Conservation (phyloP, 2,797 vertebrate genomes). For the Lithobates sylvaticus region DNA sequence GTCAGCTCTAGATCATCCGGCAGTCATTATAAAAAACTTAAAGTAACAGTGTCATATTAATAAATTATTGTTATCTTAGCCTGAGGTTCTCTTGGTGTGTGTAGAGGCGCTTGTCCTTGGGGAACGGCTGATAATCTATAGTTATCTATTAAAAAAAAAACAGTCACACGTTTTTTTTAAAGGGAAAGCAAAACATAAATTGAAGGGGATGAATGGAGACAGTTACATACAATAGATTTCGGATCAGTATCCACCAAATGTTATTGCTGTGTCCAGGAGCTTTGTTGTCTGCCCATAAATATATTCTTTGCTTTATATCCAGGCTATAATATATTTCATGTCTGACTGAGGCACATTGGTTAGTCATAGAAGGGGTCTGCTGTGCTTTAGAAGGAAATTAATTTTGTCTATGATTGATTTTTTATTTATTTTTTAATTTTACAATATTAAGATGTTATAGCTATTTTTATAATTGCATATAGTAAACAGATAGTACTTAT, state of each 20-base stretch:
- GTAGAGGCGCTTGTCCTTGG: conserved; percentile 31
- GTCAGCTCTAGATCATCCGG: conserved; percentile 48
- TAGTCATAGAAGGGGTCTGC: neutral
- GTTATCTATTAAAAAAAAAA: neutral
- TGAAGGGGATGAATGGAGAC: neutral
- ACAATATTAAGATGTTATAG: too few species aligned
- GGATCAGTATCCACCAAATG: neutral
- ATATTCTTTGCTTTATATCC: neutral
- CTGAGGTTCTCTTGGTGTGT: neutral
- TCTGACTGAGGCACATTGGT: neutral
- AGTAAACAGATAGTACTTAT: too few species aligned
- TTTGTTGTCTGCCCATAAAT: neutral
- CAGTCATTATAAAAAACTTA: conserved; percentile 36
- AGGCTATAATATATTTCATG: neutral
- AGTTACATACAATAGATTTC: conserved; percentile 1
- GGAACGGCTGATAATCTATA: conserved; percentile 12
- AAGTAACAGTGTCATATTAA: conserved; percentile 51
- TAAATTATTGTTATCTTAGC: conserved; percentile 44
- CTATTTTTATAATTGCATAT: too few species aligned
- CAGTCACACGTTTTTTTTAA: neutral
- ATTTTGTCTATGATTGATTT: too few species aligned
- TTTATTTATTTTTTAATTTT: too few species aligned
- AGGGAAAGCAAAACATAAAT: conserved; percentile 8
- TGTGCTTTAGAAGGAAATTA: neutral
- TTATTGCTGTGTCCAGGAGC: conserved; percentile 6